Conservation (phyloP, 2,113 vertebrate genomes). For the Nymphicus hollandicus region DNA sequence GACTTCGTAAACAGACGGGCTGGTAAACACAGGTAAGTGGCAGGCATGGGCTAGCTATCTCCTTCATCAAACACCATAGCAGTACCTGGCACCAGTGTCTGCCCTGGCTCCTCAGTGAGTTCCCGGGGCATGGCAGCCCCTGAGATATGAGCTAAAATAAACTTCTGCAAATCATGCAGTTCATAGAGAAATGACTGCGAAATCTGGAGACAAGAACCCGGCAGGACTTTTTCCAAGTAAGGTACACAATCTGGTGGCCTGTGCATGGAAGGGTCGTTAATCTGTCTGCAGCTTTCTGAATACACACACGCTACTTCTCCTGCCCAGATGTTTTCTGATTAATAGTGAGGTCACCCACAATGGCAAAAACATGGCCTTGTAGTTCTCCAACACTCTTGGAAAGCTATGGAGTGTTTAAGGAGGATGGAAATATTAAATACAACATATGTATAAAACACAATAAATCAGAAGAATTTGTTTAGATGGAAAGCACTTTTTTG, state of each 20-base stretch:
- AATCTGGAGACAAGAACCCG: background rate
- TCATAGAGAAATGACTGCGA: background rate
- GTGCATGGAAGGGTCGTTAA: background rate
- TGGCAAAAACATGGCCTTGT: background rate
- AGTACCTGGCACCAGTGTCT: background rate
- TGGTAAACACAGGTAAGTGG: background rate
- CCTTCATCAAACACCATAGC: background rate
- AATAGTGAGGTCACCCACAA: slow-evolving; percentile 20
- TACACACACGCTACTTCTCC: background rate
- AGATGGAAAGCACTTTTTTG: slow-evolving; percentile 44
- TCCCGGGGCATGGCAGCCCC: background rate
- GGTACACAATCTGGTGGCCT: background rate
- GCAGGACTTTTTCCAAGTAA: background rate
- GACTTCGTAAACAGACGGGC: background rate
- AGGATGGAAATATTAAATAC: slow-evolving; percentile 14
- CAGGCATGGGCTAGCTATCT: background rate
- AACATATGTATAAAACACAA: background rate
- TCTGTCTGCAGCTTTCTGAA: background rate
- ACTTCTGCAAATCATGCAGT: background rate
- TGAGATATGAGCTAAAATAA: accelerated
- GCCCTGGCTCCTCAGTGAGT: background rate
- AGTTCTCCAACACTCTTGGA: slow-evolving; percentile 34
- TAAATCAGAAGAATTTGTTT: slow-evolving; percentile 65
- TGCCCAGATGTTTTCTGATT: slow-evolving; percentile 65
- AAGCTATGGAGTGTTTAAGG: background rate